Conservation (phyloP, 1,140 invertebrate genomes). For the Pissodes strobi region DNA sequence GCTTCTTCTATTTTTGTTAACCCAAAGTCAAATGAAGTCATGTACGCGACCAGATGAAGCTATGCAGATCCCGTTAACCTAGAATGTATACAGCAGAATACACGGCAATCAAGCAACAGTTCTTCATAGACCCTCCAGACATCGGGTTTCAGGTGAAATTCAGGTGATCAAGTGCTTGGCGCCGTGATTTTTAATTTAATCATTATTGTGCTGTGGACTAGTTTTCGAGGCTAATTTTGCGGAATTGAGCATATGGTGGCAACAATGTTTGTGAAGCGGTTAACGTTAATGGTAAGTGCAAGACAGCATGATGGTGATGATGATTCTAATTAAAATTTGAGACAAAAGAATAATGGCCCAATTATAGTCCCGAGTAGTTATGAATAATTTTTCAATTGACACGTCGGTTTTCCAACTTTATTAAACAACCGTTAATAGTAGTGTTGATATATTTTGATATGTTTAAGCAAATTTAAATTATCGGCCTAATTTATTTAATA, state of each 20-base stretch:
- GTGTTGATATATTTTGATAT: no score
- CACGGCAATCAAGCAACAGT: conserved; percentile 23
- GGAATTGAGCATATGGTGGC: not conserved
- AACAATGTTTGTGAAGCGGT: not conserved
- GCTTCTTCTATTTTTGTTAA: conserved; percentile 24
- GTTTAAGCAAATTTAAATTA: no score
- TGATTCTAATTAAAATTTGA: no score
- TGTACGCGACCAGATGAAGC: conserved; percentile 37
- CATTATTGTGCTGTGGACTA: not conserved
- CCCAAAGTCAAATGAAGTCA: conserved; percentile 27
- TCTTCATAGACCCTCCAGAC: conserved; percentile 26
- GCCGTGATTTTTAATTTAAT: not conserved
- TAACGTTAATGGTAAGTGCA: conserved; percentile 1
- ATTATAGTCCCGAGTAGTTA: no score
- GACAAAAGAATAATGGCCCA: no score
- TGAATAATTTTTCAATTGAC: no score
- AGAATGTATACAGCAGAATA: conserved; percentile 31
- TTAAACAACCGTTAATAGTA: no score
- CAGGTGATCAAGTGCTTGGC: not conserved
- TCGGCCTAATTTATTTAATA: no score
- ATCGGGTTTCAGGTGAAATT: conserved; percentile 11
- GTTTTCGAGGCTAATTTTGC: not conserved
- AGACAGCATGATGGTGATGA: no score
- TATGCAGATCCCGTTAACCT: conserved; percentile 35
- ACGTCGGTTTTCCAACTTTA: no score